These are phyloP conservation scores for Lithophane leautieri DNA, from an alignment of 2,888 invertebrate genomes.

Conservation along the genomic window DNA sequence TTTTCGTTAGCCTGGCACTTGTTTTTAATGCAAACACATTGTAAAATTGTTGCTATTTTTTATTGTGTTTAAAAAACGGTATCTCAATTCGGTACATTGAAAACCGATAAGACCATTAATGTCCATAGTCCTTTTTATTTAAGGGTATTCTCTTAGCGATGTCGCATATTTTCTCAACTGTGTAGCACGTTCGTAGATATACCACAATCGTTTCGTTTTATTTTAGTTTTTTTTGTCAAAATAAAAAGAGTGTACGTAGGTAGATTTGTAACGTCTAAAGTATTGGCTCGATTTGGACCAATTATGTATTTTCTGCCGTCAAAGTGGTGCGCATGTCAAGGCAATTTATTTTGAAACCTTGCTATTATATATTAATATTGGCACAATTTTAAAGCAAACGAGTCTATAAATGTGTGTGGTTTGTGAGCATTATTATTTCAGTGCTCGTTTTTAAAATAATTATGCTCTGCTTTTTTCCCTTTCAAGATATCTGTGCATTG, in stretches of 20 bases:
- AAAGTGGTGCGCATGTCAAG: constrained; percentile 24
- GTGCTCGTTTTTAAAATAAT: constrained; percentile 19
- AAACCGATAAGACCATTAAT: background rate
- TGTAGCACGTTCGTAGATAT: constrained; percentile 30
- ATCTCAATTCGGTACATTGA: background rate
- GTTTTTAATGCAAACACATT: constrained; percentile 13
- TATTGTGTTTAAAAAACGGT: background rate
- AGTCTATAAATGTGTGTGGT: constrained; percentile 27
- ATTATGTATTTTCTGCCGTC: background rate
- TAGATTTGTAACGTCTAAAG: constrained; percentile 2
- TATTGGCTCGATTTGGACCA: constrained; percentile 20
- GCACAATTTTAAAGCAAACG: constrained; percentile 3
- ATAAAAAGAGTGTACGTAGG: background rate
- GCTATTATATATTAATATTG: constrained; percentile 11
- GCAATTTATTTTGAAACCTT: constrained; percentile 21
- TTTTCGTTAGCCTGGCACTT: constrained; percentile 11
- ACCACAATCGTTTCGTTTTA: constrained; percentile 15
- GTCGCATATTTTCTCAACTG: constrained; percentile 16
- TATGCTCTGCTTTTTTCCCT: constrained; percentile 42
- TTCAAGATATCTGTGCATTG: constrained; percentile 36
- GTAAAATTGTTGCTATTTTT: constrained; percentile 24
- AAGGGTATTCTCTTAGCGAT: constrained; percentile 8
- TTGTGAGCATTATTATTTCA: constrained; percentile 25
- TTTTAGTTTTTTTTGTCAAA: constrained; percentile 3
- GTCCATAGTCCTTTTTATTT: constrained; percentile 5